Base-by-base conservation (phyloP, 2,888 invertebrate genomes). In the Tachystola acroxantha region DNA sequence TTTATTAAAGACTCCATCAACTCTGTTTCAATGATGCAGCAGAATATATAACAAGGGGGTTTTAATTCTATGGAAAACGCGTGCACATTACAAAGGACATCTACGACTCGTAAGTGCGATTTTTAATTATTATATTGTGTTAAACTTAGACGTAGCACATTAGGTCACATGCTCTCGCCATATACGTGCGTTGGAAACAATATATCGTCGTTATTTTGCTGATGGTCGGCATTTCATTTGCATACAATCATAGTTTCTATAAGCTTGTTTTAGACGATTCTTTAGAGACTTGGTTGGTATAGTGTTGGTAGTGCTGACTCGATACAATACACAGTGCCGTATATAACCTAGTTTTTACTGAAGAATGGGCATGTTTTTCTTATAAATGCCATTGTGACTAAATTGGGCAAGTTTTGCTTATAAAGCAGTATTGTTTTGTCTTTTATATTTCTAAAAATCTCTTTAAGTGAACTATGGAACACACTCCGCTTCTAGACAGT, bases 11-110 rank as follows among this genome's bases (percentile, higher is more conserved):
- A 20, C 41, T 49, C 53, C 29, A 38, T 53, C 31, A 30, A 49
- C 51, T 38, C 40, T 37, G 36, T 52, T 43, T 28, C 11, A 45
- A 65, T 38, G 41, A 80, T 78, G 80, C 65, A 66, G 64, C 51
- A 61, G 48, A 50, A 57, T 53, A 58, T 63, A 61, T 79, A 56
- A 77, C 53, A 56, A 39, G 32, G 52, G 53, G 60, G 43, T 37
- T n/a, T 46, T 51, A 66, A 59, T 74, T 77, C 64, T 77, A 80
- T 78, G 81, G 78, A 79, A 81, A 64, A 70, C 63, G 57, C 51
- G 68, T 67, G 48, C 65, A 53, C 59, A 61, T 48, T 53, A 61
- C 62, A 57, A 60, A 71, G 67, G 60, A 59, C 65, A 59, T 64
- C 57, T 72, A 70, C 66, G 57, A 66, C 66, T 71, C 58, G 84